A percentile compares a stretch with the other conserved stretches of the same genome.
Conservation (phyloP, 2,113 vertebrate species). For the Tringa solitaria region DNA sequence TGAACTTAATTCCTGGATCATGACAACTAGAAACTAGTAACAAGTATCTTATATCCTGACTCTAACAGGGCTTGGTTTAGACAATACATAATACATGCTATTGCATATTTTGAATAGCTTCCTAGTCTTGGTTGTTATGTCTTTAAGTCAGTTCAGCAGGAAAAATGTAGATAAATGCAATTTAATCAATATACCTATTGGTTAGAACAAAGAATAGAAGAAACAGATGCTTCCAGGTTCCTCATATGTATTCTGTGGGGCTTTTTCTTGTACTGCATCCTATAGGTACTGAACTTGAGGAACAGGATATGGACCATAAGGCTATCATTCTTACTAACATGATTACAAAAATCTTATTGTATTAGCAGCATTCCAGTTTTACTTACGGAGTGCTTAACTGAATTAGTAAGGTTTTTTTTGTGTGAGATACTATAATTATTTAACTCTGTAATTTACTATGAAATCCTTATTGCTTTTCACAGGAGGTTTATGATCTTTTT, state of each 20-base stretch:
- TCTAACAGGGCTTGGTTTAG: background rate
- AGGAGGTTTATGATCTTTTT: background rate
- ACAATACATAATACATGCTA: background rate
- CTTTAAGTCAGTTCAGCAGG: background rate
- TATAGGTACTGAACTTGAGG: background rate
- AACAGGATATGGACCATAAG: background rate
- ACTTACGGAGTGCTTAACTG: background rate
- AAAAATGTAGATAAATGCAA: constrained; percentile 15
- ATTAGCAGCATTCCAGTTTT: constrained; percentile 35
- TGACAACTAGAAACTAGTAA: background rate
- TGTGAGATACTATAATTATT: background rate
- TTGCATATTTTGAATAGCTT: background rate
- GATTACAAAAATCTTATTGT: constrained; percentile 34
- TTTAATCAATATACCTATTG: background rate
- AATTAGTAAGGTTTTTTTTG: constrained; percentile 13
- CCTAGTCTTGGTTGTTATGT: background rate
- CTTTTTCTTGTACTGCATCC: background rate
- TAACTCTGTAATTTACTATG: constrained; percentile 14
- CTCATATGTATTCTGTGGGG: background rate
- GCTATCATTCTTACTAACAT: constrained; percentile 44
- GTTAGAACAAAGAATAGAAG: background rate
- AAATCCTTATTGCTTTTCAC: constrained; percentile 17
- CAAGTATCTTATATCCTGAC: background rate
- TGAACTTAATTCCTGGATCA: background rate
- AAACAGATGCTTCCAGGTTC: background rate